A percentile compares a stretch with the other conserved stretches of the same genome.
phyloP scores from a whole-genome alignment of 1,140 invertebrate species.

The Medauroidea extradentata region DNA sequence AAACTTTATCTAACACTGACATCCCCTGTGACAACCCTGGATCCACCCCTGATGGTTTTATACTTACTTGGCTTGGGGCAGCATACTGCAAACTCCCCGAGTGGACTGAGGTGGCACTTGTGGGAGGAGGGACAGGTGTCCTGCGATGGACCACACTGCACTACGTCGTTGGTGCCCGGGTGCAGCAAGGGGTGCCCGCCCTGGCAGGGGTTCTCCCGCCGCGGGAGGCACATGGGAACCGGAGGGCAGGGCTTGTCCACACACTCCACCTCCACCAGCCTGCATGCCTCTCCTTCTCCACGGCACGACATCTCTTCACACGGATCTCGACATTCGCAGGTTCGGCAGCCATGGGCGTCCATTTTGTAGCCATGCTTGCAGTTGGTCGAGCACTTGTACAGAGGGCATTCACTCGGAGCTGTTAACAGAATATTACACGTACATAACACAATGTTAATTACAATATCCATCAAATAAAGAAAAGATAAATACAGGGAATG shows the following conservation, averaged over 20 bases:
- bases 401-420: constrained; percentile 53
- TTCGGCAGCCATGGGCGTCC: constrained; percentile 65
- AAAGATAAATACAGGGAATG: neutral
- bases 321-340: constrained; percentile 71
- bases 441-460: no score
- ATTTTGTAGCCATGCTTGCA: constrained; percentile 66
- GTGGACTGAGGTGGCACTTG: constrained; percentile 74
- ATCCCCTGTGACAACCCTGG: no score
- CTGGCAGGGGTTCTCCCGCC: constrained; percentile 69
- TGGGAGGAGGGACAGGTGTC: constrained; percentile 75
- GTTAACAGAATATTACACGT: neutral
- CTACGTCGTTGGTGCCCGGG: constrained; percentile 44
- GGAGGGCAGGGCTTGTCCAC: constrained; percentile 59
- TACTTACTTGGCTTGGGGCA: constrained; percentile 78
- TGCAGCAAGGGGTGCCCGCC: constrained; percentile 56
- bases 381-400: constrained; percentile 53
- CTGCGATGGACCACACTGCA: constrained; percentile 66
- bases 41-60: no score
- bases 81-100: constrained; percentile 73
- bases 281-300: constrained; percentile 62
- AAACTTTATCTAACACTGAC: no score
- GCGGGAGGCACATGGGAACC: constrained; percentile 71
- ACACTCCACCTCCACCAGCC: constrained; percentile 51
- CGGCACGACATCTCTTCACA: constrained; percentile 69
- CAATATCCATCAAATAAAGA: neutral